These are phyloP conservation scores for Hippocampus barbouri DNA, from an alignment of 2,113 vertebrate species.

Conservation along the genomic window DNA sequence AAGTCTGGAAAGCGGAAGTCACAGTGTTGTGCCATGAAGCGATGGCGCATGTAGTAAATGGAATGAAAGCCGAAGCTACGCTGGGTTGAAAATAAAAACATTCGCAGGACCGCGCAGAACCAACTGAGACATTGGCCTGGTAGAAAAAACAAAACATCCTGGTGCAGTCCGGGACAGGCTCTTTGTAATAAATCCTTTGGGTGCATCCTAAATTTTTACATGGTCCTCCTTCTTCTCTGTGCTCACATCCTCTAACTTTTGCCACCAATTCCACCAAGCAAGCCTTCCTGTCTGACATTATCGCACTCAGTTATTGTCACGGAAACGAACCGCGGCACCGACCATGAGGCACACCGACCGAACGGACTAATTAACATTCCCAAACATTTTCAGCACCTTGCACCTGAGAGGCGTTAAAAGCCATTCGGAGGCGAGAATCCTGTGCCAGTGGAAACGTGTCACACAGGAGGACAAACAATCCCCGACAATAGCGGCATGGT, in stretches of 20 bases:
- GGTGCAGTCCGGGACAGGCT: no score
- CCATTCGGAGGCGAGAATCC: constrained; percentile 54
- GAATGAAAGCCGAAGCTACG: no score
- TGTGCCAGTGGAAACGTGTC: constrained; percentile 15
- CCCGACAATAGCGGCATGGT: constrained; percentile 7
- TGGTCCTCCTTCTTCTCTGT: no score
- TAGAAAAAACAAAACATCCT: no score
- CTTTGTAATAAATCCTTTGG: no score
- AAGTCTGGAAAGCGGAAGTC: neutral
- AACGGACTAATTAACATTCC: neutral
- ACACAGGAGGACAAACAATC: constrained; percentile 13
- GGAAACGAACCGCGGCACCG: neutral
- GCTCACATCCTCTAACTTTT: no score
- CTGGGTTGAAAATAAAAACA: neutral
- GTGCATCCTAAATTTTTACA: no score
- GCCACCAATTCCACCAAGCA: no score
- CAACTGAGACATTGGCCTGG: no score
- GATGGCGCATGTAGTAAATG: neutral
- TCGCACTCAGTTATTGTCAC: no score
- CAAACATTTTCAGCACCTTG: constrained; percentile 40
- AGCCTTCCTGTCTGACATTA: neutral
- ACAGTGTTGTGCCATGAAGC: neutral
- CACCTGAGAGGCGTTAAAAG: constrained; percentile 53
- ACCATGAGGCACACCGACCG: neutral
- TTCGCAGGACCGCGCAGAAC: no score